Conservation (phyloP, 2,797 vertebrate species). For the Argyrosomus regius region DNA sequence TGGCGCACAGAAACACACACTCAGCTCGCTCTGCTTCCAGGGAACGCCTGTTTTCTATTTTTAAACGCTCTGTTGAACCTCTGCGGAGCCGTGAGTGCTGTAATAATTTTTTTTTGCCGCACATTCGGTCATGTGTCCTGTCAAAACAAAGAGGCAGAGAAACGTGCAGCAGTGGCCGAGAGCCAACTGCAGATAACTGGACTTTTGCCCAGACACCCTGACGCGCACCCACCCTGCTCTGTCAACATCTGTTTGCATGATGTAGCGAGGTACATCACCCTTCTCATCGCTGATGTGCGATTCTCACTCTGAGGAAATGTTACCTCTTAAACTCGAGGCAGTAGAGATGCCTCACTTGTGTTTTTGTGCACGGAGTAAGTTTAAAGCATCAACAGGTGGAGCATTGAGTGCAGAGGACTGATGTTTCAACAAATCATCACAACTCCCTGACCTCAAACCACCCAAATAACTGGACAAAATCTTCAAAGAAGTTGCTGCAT, state of each 20-base stretch:
- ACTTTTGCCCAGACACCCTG: slow-evolving; percentile 26
- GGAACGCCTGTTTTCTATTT: slow-evolving; percentile 69
- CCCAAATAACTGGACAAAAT: not conserved
- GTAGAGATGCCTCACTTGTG: not conserved
- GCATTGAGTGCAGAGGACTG: not conserved
- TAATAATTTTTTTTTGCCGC: slow-evolving; percentile 3
- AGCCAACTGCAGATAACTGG: slow-evolving; percentile 35
- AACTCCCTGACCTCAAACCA: not conserved
- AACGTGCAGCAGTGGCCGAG: slow-evolving; percentile 38
- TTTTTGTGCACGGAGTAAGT: not conserved
- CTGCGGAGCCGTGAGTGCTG: slow-evolving; percentile 3
- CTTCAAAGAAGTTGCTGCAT: not conserved
- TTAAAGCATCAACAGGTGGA: not conserved
- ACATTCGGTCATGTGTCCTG: slow-evolving; percentile 54
- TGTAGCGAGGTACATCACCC: not conserved
- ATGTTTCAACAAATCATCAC: not conserved
- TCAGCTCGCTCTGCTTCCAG: slow-evolving; percentile 17
- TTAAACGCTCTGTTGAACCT: slow-evolving; percentile 5
- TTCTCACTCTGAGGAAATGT: slow-evolving; percentile 7
- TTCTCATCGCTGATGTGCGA: not conserved
- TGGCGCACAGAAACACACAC: slow-evolving; percentile 23
- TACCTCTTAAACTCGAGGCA: not conserved
- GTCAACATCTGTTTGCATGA: slow-evolving; percentile 40
- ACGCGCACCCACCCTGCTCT: slow-evolving; percentile 43
- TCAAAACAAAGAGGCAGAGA: slow-evolving; percentile 53